These are phyloP conservation scores for Cyrtonyx montezumae DNA, from an alignment of 2,113 vertebrate genomes.

Conservation along the genomic window DNA sequence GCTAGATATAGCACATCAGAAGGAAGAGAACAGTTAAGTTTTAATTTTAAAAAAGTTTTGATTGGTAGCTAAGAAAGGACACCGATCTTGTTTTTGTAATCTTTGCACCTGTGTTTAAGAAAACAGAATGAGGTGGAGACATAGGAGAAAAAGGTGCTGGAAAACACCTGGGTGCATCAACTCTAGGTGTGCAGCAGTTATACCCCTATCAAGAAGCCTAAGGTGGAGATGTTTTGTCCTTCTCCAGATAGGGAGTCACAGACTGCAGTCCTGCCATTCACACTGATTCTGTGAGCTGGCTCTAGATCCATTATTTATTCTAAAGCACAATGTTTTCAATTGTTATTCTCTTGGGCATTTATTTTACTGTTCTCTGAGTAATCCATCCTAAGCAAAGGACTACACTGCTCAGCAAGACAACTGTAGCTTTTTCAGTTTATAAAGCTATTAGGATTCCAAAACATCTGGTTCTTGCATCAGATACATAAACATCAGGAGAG, in stretches of 20 bases:
- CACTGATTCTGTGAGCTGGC: neutral
- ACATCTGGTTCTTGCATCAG: neutral
- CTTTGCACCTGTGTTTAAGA: neutral
- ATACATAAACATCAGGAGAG: slow-evolving; percentile 3
- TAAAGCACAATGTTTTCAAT: neutral
- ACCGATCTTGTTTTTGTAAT: neutral
- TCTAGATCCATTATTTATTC: neutral
- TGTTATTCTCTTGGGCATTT: neutral
- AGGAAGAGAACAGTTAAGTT: neutral
- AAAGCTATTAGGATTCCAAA: slow-evolving; percentile 11
- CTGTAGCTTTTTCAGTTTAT: neutral
- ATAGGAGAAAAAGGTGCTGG: neutral
- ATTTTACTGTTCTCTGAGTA: neutral
- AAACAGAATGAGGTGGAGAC: neutral
- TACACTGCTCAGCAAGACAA: neutral
- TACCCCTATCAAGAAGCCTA: neutral
- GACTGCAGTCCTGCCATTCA: neutral
- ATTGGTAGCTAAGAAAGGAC: neutral
- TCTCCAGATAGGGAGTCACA: neutral
- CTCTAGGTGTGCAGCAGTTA: neutral
- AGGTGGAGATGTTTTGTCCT: neutral
- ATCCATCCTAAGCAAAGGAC: neutral
- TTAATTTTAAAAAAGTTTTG: neutral
- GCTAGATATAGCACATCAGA: neutral
- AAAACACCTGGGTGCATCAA: neutral